A percentile compares a stretch with the other conserved stretches of the same genome.
phyloP scores from a whole-genome alignment of 2,888 invertebrate species.

The Agonopterix alstromeriana region DNA sequence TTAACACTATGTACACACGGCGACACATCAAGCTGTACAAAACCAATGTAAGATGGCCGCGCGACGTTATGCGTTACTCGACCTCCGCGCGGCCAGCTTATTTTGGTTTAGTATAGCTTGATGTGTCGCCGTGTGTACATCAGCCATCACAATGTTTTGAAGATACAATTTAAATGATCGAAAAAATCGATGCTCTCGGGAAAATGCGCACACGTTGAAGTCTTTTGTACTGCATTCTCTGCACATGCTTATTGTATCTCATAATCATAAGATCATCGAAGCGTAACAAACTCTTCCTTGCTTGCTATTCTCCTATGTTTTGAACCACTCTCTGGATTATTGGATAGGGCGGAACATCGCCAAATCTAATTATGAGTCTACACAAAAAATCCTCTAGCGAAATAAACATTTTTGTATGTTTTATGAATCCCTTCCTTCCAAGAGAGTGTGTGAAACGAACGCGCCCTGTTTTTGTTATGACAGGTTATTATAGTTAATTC shows the following conservation, averaged over 20 bases:
- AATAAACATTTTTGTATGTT: constrained; percentile 51
- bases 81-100: too few relatives aligned
- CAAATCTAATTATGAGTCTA: constrained; percentile 71
- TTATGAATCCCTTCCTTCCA: constrained; percentile 31
- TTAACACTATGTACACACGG: too few relatives aligned
- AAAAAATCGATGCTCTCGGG: too few relatives aligned
- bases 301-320: constrained; percentile 19
- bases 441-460: constrained; percentile 32
- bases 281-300: neutral
- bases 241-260: neutral
- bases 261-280: too few relatives aligned
- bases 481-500: constrained; percentile 21
- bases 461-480: constrained; percentile 17
- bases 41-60: too few relatives aligned
- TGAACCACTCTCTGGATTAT: constrained; percentile 28
- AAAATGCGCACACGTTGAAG: neutral
- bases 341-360: constrained; percentile 55
- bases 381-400: constrained; percentile 45
- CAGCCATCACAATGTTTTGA: too few relatives aligned
- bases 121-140: too few relatives aligned
- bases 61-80: too few relatives aligned
- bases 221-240: neutral
- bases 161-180: too few relatives aligned
- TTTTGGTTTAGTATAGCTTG: too few relatives aligned
- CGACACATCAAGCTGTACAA: too few relatives aligned